A percentile compares a stretch with the other conserved stretches of the same genome.
Conservation (phyloP, 2,113 vertebrate species). For the Cariama cristata region DNA sequence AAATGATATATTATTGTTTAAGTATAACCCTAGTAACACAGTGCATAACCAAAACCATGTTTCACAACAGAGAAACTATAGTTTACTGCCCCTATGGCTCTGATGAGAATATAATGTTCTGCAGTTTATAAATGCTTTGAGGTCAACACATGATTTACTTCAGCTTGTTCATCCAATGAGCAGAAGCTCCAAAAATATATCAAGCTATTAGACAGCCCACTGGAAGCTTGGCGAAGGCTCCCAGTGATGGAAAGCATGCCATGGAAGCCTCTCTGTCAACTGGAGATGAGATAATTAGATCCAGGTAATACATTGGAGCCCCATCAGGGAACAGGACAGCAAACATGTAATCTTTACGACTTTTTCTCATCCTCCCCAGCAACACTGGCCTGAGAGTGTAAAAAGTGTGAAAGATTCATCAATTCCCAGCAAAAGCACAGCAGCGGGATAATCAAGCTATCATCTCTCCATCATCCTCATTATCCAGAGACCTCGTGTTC, state of each 20-base stretch:
- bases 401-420: conserved; percentile 55
- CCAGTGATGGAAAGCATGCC: conserved; percentile 78
- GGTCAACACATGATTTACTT: conserved; percentile 97
- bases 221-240: conserved; percentile 79
- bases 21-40: conserved; percentile 83
- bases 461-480: conserved; percentile 54
- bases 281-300: conserved; percentile 87
- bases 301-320: conserved; percentile 86
- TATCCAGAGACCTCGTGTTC: conserved; percentile 52
- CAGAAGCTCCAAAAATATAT: conserved; percentile 88
- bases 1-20: conserved; percentile 94
- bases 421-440: conserved; percentile 10
- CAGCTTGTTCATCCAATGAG: conserved; percentile 87
- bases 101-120: conserved; percentile 96
- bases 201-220: conserved; percentile 84
- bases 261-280: conserved; percentile 80
- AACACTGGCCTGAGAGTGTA: conserved; percentile 63
- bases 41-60: conserved; percentile 96
- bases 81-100: conserved; percentile 91
- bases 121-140: conserved; percentile 92
- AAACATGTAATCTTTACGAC: conserved; percentile 84
- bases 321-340: conserved; percentile 79
- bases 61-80: conserved; percentile 91
- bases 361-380: conserved; percentile 75
- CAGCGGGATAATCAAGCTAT: conserved; percentile 71